These are phyloP conservation scores for Bradypodion ventrale DNA, from an alignment of 2,797 vertebrate species.

Conservation along the genomic window DNA sequence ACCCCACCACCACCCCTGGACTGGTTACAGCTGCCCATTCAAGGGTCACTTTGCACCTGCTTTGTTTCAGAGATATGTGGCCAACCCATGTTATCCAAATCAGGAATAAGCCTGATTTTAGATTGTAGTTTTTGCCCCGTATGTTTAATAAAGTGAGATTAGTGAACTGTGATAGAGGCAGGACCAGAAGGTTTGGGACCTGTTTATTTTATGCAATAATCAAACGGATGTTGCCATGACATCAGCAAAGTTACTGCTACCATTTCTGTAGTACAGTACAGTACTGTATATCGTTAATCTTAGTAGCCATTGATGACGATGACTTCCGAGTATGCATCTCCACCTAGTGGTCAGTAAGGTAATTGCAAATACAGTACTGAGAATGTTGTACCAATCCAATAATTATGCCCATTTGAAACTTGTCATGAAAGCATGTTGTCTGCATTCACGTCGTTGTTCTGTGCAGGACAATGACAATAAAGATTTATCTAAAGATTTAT, in stretches of 20 bases:
- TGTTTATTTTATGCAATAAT: background rate
- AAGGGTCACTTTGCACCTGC: background rate
- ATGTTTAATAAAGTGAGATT: background rate
- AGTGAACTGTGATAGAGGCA: background rate
- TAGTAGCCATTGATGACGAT: background rate
- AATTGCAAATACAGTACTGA: background rate
- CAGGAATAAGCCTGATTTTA: background rate
- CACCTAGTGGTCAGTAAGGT: background rate
- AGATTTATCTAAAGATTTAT: too few species aligned
- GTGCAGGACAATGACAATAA: too few species aligned
- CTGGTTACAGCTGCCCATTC: background rate
- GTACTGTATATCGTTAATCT: background rate
- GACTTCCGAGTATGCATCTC: background rate
- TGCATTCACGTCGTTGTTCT: background rate
- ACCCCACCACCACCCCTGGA: too few species aligned
- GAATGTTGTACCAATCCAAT: too few species aligned
- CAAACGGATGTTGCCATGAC: too few species aligned
- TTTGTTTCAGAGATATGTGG: background rate
- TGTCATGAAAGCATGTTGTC: background rate
- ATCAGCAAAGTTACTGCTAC: background rate
- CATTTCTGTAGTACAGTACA: background rate
- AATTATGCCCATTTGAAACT: background rate
- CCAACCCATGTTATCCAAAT: background rate
- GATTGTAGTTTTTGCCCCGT: background rate
- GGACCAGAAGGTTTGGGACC: background rate